Conservation (phyloP, 2,888 invertebrate species). For the Toxonevra muliebris region DNA sequence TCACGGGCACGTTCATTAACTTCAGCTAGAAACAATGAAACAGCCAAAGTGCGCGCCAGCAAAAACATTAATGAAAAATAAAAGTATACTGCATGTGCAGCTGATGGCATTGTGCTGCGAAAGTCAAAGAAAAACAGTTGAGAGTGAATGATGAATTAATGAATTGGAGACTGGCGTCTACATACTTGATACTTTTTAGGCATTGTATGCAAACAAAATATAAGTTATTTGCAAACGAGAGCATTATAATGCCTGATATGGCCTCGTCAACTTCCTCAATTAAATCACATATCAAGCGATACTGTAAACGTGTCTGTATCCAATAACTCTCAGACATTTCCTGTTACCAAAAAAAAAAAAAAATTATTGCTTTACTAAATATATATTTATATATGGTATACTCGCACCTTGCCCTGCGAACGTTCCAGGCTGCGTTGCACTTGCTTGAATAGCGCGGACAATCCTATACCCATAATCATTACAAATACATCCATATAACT, state of each 20-base stretch:
- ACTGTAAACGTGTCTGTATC: constrained; percentile 66
- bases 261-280: constrained; percentile 66
- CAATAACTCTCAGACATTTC: constrained; percentile 63
- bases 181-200: constrained; percentile 67
- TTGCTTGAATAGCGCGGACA: constrained; percentile 72
- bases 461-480: constrained; percentile 74
- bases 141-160: neutral
- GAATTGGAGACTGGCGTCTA: neutral
- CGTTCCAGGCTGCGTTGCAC: constrained; percentile 67
- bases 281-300: constrained; percentile 66
- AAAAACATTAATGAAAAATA: constrained; percentile 69
- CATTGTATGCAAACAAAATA: constrained; percentile 70
- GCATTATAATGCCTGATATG: constrained; percentile 66
- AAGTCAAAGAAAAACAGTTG: constrained; percentile 2
- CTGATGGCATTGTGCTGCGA: constrained; percentile 58
- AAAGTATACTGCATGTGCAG: constrained; percentile 67
- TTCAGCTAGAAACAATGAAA: constrained; percentile 68
- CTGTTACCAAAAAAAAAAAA: constrained; percentile 35
- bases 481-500: constrained; percentile 78
- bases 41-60: constrained; percentile 67
- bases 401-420: constrained; percentile 64
- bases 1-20: constrained; percentile 68
- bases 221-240: constrained; percentile 69
- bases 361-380: neutral
- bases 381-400: neutral